Conservation (phyloP, 2,888 invertebrate genomes). For the Volucella inflata region DNA sequence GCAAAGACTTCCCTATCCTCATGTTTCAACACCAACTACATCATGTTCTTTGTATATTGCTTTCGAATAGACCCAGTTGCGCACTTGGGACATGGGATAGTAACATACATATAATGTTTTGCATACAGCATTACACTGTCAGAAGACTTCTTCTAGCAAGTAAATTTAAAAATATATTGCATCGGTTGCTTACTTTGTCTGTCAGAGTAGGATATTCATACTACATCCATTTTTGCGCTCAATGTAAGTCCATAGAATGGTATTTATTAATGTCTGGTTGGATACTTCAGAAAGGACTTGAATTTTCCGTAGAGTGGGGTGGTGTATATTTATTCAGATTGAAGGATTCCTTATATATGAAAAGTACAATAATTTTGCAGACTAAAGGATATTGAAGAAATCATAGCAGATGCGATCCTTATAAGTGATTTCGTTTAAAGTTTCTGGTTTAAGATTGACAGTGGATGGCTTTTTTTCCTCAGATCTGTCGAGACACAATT, state of each 20-base stretch:
- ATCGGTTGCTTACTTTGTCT: constrained; percentile 24
- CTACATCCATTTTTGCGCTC: constrained; percentile 3
- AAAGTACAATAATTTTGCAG: neutral
- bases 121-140: constrained; percentile 42
- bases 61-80: neutral
- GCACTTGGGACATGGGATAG: neutral
- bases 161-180: constrained; percentile 50
- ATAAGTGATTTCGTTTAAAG: too few relatives aligned
- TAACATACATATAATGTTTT: constrained; percentile 28
- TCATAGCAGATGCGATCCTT: neutral
- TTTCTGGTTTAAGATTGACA: too few relatives aligned
- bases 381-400: neutral
- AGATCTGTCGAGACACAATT: too few relatives aligned
- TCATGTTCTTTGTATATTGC: neutral
- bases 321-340: constrained; percentile 1
- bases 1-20: too few relatives aligned
- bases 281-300: constrained; percentile 19
- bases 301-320: neutral
- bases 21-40: neutral
- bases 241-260: constrained; percentile 20
- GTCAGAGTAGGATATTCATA: constrained; percentile 2
- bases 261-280: constrained; percentile 37
- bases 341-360: neutral
- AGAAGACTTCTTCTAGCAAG: constrained; percentile 36
- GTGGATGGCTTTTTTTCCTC: too few relatives aligned